Percentiles rank a stretch among this genome's conserved stretches.
Conservation (phyloP, 2,888 invertebrate species). For the Caradrina clavipalpis region DNA sequence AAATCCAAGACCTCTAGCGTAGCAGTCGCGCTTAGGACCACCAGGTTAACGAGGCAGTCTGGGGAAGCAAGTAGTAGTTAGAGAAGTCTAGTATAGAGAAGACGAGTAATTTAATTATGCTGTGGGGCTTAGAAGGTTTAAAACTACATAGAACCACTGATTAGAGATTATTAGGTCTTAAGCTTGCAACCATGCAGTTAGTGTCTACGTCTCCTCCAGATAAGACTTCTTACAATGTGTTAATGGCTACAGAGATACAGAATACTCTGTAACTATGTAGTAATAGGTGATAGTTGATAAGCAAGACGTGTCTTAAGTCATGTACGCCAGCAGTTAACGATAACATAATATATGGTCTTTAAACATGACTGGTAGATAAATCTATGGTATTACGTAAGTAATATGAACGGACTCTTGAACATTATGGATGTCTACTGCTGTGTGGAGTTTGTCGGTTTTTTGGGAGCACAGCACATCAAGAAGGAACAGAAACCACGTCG, state of each 20-base stretch:
- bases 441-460: no score
- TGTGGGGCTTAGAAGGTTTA: background rate
- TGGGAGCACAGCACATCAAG: background rate
- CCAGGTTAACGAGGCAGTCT: no score
- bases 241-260: constrained; percentile 7
- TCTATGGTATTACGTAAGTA: background rate
- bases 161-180: background rate
- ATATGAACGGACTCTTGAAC: background rate
- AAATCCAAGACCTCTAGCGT: no score
- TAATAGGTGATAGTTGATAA: constrained; percentile 58
- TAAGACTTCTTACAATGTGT: constrained; percentile 2
- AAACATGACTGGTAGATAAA: constrained; percentile 2
- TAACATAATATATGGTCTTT: constrained; percentile 16
- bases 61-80: no score
- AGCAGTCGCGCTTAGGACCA: no score
- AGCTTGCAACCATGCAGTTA: background rate
- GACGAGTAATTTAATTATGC: constrained; percentile 5
- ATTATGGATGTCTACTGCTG: no score
- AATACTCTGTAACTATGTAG: constrained; percentile 28
- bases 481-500: background rate
- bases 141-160: background rate
- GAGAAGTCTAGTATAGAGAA: constrained; percentile 12
- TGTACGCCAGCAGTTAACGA: constrained; percentile 43
- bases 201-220: background rate
- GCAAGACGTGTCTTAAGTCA: constrained; percentile 54